Evolutionary conservation across 2,888 invertebrate species (phyloP), one percentile per base, ranked within the genome.

Genomic region (Girardia tigrina): DNA sequence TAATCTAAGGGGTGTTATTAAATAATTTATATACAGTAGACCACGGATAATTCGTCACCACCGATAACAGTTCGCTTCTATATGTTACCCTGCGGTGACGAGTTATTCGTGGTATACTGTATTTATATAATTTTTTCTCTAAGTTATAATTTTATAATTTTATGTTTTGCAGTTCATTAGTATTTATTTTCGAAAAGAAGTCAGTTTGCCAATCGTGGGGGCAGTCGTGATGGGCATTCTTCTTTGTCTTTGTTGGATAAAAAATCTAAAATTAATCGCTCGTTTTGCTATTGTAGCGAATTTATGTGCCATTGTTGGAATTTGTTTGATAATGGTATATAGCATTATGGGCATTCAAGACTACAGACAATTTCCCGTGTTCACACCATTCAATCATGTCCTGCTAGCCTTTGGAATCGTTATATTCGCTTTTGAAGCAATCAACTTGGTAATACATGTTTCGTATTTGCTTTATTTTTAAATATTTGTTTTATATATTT

Each of bases 391-490:
- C 16, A 27, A 56, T 1, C 28, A 73, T 26, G 82, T 92, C 77
- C 94, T 94, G 0, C 86, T 94, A 27, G 94, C 90, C 85, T 94
- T 95, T 85, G 94, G 94, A 27, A 94, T 92, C 0, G 93, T 92
- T 27, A 90, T 94, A 80, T 94, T 92, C 85, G 91, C 94, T 0
- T 94, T 94, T 85, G 94, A 95, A 87, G 94, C 94, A 76, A 94
- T 94, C 74, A 85, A 85, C 73, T 81, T 87, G 80, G 86, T 87
- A 77, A 80, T 83, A 81, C 4, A 8, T 56, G 2, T 20, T 56
- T 56, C 4, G 4, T 8, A 2, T 56, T 4, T 12, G n/a, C n/a
- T n/a, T n/a, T n/a, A n/a, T n/a, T n/a, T n/a, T n/a, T n/a, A n/a
- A n/a, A n/a, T n/a, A n/a, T n/a, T n/a, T n/a, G n/a, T n/a, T n/a